Percentiles rank a stretch among this genome's conserved stretches.
Evolutionary conservation across 2,888 invertebrate species (phyloP).

Genomic region (Diachrysia chrysitis): DNA sequence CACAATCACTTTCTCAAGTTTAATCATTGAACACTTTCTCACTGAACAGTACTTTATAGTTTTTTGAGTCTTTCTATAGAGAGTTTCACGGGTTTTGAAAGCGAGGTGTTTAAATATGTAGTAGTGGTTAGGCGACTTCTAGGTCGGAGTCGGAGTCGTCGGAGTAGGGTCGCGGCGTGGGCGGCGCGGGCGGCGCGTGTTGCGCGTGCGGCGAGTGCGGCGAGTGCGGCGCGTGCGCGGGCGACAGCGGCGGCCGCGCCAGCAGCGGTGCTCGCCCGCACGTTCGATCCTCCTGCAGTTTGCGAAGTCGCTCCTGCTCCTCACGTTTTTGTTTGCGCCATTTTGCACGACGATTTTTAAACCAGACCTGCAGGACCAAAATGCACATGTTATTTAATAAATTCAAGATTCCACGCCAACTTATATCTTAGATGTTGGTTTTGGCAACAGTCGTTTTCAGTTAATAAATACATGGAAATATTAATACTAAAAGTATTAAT

Average conservation of each 20-base stretch:
- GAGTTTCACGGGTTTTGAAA: constrained; percentile 17
- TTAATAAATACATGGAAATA: too few species aligned
- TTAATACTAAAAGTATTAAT: too few species aligned
- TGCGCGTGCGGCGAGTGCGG: constrained; percentile 62
- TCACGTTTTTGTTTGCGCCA: constrained; percentile 98
- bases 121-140: constrained; percentile 91
- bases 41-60: constrained; percentile 26
- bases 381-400: not conserved
- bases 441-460: too few species aligned
- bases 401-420: not conserved
- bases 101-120: constrained; percentile 3
- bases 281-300: constrained; percentile 93
- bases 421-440: too few species aligned
- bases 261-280: constrained; percentile 81
- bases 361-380: constrained; percentile 95
- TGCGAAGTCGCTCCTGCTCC: constrained; percentile 94
- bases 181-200: constrained; percentile 69
- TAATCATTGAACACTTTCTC: constrained; percentile 24
- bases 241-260: constrained; percentile 67
- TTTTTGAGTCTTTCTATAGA: constrained; percentile 22
- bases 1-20: constrained; percentile 32
- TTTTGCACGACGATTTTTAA: constrained; percentile 98
- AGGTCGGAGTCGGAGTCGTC: constrained; percentile 94
- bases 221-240: constrained; percentile 65
- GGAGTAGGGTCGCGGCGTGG: constrained; percentile 84